Base-by-base conservation (phyloP, 2,113 vertebrate genomes). In the Glaucomys volans region DNA sequence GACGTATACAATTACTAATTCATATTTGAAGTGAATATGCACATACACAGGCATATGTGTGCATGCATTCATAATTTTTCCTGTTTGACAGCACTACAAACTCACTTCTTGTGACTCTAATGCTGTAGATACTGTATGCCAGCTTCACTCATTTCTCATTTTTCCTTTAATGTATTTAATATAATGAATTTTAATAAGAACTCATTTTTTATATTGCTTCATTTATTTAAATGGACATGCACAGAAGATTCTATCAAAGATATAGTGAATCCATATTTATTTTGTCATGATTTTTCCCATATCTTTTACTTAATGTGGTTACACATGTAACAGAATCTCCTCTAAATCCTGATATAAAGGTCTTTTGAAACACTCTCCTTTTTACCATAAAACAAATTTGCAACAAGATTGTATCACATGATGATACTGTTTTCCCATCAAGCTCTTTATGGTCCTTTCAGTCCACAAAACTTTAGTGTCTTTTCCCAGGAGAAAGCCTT, bases 401-500 rank as follows among this genome's bases (percentile, higher is more conserved):
- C 18, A 97, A 94, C 11, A 91, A 40, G 13, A 42, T 96, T 95
- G 3, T 8, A 66, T 95, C 90, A 80, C 83, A 44, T 40, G 22
- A 18, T 94, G 85, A 95, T 94, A 92, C 32, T 62, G 1, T 69
- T 97, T 98, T 97, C 42, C 87, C 87, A 95, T 95, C 95, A 98
- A 97, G 95, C 37, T 98, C 37, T 94, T 98, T 98, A 98, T 95
- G 91, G 24, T 98, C 80, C 97, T 98, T 98, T 98, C 91, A 97
- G 90, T 96, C 96, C 96, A 98, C 92, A 98, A 98, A 98, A 98
- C 66, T 98, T 98, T 94, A 97, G 62, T 97, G 69, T 30, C 66
- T 98, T 98, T 98, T 98, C 97, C 95, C 94, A 95, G 64, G 97
- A 98, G 97, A 98, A 98, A 98, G 95, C 96, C 95, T 97, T 97